Conservation (phyloP, 2,113 vertebrate species). For the Tringa solitaria region DNA sequence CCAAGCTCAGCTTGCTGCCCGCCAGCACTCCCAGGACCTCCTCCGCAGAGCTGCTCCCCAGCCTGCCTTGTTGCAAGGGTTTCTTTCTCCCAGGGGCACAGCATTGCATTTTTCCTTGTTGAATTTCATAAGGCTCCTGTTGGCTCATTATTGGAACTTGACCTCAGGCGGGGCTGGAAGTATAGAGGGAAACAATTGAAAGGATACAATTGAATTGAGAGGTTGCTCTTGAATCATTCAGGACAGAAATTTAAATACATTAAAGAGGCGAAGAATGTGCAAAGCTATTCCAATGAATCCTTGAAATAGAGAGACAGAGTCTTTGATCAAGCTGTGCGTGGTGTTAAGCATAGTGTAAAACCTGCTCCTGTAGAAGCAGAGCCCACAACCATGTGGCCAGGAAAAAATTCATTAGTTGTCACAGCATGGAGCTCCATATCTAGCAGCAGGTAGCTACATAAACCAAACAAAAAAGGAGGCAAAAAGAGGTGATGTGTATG, state of each 20-base stretch:
- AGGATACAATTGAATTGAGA: conserved; percentile 13
- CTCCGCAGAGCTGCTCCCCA: background rate
- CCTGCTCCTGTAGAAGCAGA: background rate
- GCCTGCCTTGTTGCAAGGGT: background rate
- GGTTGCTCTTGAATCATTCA: conserved; percentile 39
- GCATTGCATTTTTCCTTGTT: background rate
- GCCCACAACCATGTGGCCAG: background rate
- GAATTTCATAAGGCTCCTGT: conserved; percentile 1
- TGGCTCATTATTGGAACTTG: conserved; percentile 2
- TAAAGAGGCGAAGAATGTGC: background rate
- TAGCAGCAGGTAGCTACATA: background rate
- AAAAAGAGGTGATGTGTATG: background rate
- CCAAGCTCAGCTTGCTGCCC: background rate
- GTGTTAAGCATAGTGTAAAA: background rate
- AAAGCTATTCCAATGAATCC: background rate
- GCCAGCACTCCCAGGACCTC: background rate
- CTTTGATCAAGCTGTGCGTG: background rate
- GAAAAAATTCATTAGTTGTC: background rate
- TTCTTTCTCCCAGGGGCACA: background rate
- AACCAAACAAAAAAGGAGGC: background rate
- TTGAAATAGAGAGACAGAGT: background rate
- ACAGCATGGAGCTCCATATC: background rate
- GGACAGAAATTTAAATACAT: conserved; percentile 39
- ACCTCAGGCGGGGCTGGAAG: conserved; percentile 17
- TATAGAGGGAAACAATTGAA: background rate